Evolutionary conservation across 92 coral and sea anemone genomes (phyloP).

Genomic region (Zoanthus sociatus): DNA sequence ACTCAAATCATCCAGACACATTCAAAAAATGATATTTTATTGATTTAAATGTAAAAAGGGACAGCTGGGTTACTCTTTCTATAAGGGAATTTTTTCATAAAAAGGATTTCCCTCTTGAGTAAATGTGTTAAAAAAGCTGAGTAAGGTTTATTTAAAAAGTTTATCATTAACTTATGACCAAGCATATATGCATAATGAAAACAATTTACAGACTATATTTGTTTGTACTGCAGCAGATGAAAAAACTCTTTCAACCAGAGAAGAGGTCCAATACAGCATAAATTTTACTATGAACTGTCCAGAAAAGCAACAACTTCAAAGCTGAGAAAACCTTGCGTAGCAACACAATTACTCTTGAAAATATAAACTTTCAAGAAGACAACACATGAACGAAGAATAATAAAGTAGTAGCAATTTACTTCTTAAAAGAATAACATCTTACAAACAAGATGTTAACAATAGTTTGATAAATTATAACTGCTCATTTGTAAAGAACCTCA

Average conservation of each 20-base stretch:
- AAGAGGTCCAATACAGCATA: background rate
- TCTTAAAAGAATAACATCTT: conserved; percentile 51
- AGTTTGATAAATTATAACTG: conserved; percentile 35
- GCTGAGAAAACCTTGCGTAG: conserved; percentile 60
- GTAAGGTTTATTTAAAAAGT: conserved; percentile 25
- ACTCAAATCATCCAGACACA: conserved; percentile 17
- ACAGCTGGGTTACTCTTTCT: conserved; percentile 3
- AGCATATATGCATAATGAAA: background rate
- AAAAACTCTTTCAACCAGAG: background rate
- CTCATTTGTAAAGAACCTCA: conserved; percentile 10
- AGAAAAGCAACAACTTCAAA: conserved; percentile 27
- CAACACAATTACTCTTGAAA: conserved; percentile 66
- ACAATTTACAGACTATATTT: conserved; percentile 7
- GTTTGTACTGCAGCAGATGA: conserved; percentile 36
- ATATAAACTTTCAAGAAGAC: conserved; percentile 36
- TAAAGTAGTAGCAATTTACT: conserved; percentile 51
- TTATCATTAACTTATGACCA: conserved; percentile 45
- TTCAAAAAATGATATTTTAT: background rate
- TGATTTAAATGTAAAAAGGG: background rate
- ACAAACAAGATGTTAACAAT: conserved; percentile 39
- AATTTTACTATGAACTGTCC: conserved; percentile 12
- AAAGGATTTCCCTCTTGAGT: background rate
- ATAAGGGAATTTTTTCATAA: background rate
- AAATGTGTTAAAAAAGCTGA: conserved; percentile 28
- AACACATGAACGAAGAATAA: conserved; percentile 25